Evolutionary conservation across 92 coral and sea anemone species (phyloP).

Genomic region (Epizoanthus fatuus): DNA sequence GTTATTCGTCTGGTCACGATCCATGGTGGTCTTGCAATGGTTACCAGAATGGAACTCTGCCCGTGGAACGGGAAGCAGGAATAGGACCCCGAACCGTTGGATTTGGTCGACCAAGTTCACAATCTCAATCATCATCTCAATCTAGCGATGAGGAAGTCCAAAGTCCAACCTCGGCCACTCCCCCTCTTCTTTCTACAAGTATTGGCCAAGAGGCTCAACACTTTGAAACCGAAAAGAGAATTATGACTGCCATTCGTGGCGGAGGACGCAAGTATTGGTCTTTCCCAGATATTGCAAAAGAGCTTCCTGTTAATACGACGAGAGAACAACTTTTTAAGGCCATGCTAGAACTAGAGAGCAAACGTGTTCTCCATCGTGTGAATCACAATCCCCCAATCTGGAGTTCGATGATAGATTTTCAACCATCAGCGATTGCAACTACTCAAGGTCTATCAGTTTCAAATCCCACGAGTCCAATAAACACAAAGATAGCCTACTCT

Average conservation of each 20-base stretch:
- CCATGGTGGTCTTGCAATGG: not conserved
- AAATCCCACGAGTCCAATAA: not conserved
- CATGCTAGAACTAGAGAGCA: not conserved
- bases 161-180: not conserved
- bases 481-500: not conserved
- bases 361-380: not conserved
- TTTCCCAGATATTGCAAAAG: not conserved
- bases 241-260: not conserved
- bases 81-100: conserved; percentile 39
- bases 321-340: not conserved
- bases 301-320: not conserved
- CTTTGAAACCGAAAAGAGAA: not conserved
- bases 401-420: not conserved
- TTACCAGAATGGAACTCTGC: not conserved
- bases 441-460: not conserved
- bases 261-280: conserved; percentile 4
- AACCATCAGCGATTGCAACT: too few relatives aligned
- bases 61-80: not conserved
- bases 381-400: not conserved
- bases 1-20: not conserved
- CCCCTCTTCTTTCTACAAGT: conserved; percentile 1
- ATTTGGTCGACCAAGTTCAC: conserved; percentile 25
- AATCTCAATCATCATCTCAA: not conserved
- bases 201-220: not conserved
- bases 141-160: conserved; percentile 21